phyloP scores from a whole-genome alignment of 2,888 invertebrate species.

The Rapana venosa region DNA sequence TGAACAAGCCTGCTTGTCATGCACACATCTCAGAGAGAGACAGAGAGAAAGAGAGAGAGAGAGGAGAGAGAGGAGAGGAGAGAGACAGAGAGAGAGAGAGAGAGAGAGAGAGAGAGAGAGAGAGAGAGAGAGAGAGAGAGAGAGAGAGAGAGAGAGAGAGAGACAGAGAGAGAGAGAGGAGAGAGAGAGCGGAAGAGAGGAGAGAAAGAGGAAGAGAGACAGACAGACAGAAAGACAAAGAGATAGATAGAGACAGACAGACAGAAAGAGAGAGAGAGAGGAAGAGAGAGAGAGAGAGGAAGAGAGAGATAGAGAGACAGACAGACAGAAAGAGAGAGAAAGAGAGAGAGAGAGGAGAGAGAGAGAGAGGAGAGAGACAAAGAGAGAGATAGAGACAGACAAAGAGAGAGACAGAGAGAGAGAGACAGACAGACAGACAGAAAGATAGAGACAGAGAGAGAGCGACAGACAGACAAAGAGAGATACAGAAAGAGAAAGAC shows the following conservation, averaged over 20 bases:
- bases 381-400: background rate
- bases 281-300: background rate
- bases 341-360: background rate
- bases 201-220: too few relatives aligned
- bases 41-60: too few relatives aligned
- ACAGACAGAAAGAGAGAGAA: background rate
- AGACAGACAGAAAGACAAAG: too few relatives aligned
- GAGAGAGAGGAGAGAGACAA: background rate
- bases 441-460: background rate
- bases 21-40: too few relatives aligned
- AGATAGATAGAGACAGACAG: too few relatives aligned
- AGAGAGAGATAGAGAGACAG: background rate
- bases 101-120: background rate
- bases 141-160: too few relatives aligned
- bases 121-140: background rate
- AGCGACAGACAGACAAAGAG: too few relatives aligned
- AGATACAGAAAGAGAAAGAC: too few relatives aligned
- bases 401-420: background rate
- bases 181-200: too few relatives aligned
- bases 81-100: background rate
- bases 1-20: too few relatives aligned
- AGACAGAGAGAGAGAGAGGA: background rate
- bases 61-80: too few relatives aligned
- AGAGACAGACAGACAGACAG: background rate
- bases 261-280: background rate